These are phyloP conservation scores for Pterois miles DNA, from an alignment of 2,797 vertebrate species.

Conservation along the genomic window DNA sequence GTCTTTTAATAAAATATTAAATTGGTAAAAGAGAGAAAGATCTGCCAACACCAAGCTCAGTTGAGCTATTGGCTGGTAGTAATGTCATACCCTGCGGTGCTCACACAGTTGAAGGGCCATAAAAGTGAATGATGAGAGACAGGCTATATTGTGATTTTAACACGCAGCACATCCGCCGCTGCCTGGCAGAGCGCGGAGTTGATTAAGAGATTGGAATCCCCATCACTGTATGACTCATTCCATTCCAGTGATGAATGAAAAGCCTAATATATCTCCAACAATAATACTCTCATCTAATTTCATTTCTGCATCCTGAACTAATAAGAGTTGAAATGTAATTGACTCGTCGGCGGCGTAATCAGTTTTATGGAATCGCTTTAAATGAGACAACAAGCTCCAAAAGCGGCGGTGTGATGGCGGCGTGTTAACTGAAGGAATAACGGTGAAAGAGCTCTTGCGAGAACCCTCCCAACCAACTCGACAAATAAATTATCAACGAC, in stretches of 20 bases:
- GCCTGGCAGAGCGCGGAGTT: slow-evolving; percentile 72
- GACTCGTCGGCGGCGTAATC: slow-evolving; percentile 75
- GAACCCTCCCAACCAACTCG: slow-evolving; percentile 21
- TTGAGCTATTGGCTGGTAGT: slow-evolving; percentile 51
- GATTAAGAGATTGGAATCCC: slow-evolving; percentile 81
- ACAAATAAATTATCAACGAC: slow-evolving; percentile 51
- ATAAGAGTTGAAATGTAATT: slow-evolving; percentile 82
- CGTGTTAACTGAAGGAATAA: slow-evolving; percentile 36
- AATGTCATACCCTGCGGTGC: slow-evolving; percentile 56
- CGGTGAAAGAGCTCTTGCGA: slow-evolving; percentile 44
- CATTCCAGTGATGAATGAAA: slow-evolving; percentile 80
- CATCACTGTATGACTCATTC: slow-evolving; percentile 74
- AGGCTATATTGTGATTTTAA: slow-evolving; percentile 79
- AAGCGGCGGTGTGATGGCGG: slow-evolving; percentile 49
- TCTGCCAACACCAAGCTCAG: slow-evolving; percentile 9
- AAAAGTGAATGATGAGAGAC: slow-evolving; percentile 79
- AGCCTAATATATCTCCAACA: slow-evolving; percentile 75
- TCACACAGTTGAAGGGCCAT: slow-evolving; percentile 69
- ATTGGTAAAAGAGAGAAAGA: slow-evolving; percentile 3
- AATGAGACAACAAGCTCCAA: slow-evolving; percentile 76
- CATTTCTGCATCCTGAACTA: slow-evolving; percentile 83
- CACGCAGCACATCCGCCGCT: slow-evolving; percentile 68
- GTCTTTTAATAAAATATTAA: slow-evolving; percentile 24
- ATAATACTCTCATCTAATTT: slow-evolving; percentile 82
- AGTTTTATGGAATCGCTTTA: slow-evolving; percentile 77